Evolutionary conservation across 2,888 invertebrate species (phyloP).

Genomic region (Ennomos erosarius): DNA sequence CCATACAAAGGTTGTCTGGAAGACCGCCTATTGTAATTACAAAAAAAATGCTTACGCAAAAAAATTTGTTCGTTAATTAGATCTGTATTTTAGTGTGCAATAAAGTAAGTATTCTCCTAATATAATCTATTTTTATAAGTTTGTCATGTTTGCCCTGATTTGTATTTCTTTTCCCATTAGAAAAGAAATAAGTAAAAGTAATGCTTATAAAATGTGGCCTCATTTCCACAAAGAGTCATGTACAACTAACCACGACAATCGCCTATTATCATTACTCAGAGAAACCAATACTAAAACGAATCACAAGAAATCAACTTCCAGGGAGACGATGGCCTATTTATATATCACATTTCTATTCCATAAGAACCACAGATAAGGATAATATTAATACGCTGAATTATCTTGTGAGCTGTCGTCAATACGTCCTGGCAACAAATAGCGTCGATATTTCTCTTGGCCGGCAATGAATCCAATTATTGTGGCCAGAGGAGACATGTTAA

Average conservation of each 20-base stretch:
- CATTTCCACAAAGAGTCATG: not conserved
- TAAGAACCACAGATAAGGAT: conserved; percentile 17
- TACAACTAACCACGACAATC: not conserved
- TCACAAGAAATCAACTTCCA: conserved; percentile 1
- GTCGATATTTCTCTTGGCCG: conserved; percentile 66
- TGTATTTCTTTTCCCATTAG: no score
- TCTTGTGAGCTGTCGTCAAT: conserved; percentile 51
- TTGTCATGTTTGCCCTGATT: no score
- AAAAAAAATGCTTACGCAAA: no score
- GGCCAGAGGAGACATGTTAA: conserved; percentile 73
- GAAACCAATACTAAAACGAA: conserved; percentile 17
- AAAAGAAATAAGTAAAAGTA: no score
- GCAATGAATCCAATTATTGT: conserved; percentile 81
- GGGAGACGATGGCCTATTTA: conserved; percentile 11
- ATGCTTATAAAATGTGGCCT: no score
- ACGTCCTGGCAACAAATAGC: conserved; percentile 66
- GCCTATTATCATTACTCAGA: conserved; percentile 10
- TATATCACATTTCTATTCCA: conserved; percentile 18
- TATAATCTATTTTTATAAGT: no score
- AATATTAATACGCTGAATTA: conserved; percentile 30
- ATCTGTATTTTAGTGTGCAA: no score
- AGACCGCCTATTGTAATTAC: no score
- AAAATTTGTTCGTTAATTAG: no score
- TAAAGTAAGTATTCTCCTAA: no score
- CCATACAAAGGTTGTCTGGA: no score